A percentile compares a stretch with the other conserved stretches of the same genome.
phyloP scores from a whole-genome alignment of 2,888 invertebrate genomes.

The Dolichopus griseipennis region DNA sequence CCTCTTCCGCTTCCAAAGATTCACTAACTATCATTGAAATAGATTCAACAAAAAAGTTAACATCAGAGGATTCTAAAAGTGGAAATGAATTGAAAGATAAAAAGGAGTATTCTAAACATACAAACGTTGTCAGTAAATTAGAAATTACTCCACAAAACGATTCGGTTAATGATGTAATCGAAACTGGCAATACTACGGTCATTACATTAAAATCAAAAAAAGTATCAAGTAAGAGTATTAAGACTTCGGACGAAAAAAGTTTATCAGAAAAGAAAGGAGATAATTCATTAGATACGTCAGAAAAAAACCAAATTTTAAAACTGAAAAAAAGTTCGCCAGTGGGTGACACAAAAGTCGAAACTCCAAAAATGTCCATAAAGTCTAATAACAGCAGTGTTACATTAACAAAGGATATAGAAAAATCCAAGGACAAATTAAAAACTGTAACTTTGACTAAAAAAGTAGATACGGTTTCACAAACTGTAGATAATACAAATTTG shows the following conservation, averaged over 20 bases:
- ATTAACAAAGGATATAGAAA: neutral
- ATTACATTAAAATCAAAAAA: neutral
- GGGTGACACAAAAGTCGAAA: no score
- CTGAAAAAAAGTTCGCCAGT: no score
- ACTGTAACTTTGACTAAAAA: neutral
- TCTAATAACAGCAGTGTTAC: no score
- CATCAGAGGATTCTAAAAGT: no score
- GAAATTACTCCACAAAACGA: neutral
- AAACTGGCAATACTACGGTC: neutral
- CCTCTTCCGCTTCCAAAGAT: conserved; percentile 25
- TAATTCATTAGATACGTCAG: no score
- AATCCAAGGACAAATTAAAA: neutral
- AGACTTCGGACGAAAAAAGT: neutral
- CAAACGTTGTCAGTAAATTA: neutral
- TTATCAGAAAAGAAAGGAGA: no score
- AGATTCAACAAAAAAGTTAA: no score
- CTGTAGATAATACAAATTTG: neutral
- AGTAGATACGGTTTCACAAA: neutral
- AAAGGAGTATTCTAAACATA: no score
- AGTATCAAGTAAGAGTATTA: neutral
- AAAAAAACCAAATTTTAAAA: no score
- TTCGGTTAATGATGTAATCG: neutral
- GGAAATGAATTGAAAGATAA: no score
- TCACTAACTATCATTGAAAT: conserved; percentile 22
- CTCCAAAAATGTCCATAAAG: no score